Evolutionary conservation across 1,140 invertebrate species (phyloP).

Genomic region (Saxidomus purpurata): DNA sequence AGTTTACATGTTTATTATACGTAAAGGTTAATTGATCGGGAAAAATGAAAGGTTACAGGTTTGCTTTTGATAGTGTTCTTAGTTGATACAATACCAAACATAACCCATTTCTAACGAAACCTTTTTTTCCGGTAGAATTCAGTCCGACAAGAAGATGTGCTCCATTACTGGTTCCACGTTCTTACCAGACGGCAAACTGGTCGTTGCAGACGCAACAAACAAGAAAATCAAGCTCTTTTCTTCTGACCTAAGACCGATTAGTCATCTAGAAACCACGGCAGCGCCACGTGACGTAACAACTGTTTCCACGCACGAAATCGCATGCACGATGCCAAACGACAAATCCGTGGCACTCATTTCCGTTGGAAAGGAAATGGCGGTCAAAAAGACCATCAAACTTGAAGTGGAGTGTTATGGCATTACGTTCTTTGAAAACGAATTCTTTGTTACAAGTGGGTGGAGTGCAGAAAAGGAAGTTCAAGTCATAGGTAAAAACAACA

Average conservation of each 20-base stretch:
- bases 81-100: no score
- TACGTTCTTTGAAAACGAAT: not conserved
- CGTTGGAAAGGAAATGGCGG: slow-evolving; percentile 15
- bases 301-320: not conserved
- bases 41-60: no score
- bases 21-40: no score
- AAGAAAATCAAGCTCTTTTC: slow-evolving; percentile 29
- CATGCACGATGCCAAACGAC: slow-evolving; percentile 25
- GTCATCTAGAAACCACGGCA: slow-evolving; percentile 34
- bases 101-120: no score
- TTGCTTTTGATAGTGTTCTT: no score
- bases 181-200: slow-evolving; percentile 54
- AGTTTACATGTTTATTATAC: no score
- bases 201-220: slow-evolving; percentile 46
- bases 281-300: slow-evolving; percentile 45
- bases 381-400: slow-evolving; percentile 20
- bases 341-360: slow-evolving; percentile 5
- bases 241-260: not conserved
- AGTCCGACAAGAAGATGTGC: slow-evolving; percentile 46
- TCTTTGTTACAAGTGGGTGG: slow-evolving; percentile 45
- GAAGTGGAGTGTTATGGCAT: slow-evolving; percentile 53
- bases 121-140: not conserved
- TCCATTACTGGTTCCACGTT: slow-evolving; percentile 44
- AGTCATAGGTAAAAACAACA: slow-evolving; percentile 30
- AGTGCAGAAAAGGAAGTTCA: slow-evolving; percentile 44